Conservation (phyloP, 2,888 invertebrate genomes). For the Andrena haemorrhoa region DNA sequence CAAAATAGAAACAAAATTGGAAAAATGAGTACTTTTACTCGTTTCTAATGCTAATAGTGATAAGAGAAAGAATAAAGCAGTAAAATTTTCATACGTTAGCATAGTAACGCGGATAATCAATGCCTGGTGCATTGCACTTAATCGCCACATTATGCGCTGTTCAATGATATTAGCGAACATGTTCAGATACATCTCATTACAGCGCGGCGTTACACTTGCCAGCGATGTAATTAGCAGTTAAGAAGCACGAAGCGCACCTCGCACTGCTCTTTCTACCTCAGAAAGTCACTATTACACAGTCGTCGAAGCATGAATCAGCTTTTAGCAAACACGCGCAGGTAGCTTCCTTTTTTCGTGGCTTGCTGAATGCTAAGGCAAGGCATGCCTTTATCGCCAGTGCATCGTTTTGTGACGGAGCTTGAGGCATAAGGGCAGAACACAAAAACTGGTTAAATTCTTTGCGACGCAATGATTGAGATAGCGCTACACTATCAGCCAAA, state of each 20-base stretch:
- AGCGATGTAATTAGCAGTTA: constrained; percentile 3
- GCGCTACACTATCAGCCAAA: too few relatives aligned
- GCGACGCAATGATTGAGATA: too few relatives aligned
- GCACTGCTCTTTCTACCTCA: not conserved
- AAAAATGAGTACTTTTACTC: not conserved
- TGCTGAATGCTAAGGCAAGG: too few relatives aligned
- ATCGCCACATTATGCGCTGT: constrained; percentile 1
- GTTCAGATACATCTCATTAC: not conserved
- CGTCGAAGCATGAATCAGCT: not conserved
- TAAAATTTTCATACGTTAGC: not conserved
- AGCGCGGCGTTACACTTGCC: not conserved
- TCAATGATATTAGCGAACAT: not conserved
- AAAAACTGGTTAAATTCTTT: too few relatives aligned
- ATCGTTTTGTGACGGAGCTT: too few relatives aligned
- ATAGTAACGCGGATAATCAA: not conserved
- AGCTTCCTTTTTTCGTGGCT: not conserved
- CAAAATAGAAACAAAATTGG: too few relatives aligned
- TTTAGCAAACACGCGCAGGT: not conserved
- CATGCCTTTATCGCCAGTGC: too few relatives aligned
- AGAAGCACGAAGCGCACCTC: not conserved
- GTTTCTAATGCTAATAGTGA: not conserved
- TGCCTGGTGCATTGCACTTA: not conserved
- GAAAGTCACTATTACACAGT: not conserved
- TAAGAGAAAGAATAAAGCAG: not conserved
- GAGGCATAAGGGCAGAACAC: too few relatives aligned